These are phyloP conservation scores for Lepilemur ruficaudatus DNA, from an alignment of 2,797 vertebrate species.

Conservation along the genomic window DNA sequence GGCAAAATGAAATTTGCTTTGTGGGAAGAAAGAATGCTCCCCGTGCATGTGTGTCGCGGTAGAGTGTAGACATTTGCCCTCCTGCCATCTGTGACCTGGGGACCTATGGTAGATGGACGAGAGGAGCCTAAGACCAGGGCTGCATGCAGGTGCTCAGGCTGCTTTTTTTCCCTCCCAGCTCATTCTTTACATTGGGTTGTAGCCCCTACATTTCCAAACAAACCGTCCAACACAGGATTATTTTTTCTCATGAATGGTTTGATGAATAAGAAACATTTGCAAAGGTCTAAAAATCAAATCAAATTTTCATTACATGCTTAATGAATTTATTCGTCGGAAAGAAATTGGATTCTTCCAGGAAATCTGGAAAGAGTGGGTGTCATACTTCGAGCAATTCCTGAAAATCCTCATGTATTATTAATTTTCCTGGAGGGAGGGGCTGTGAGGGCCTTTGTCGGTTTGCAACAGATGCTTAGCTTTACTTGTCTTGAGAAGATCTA, in stretches of 20 bases:
- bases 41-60: fast-evolving
- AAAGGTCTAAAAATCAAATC: constrained; percentile 58
- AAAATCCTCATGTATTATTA: constrained; percentile 68
- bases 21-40: neutral
- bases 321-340: constrained; percentile 55
- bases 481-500: neutral
- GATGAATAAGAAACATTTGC: constrained; percentile 61
- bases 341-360: constrained; percentile 63
- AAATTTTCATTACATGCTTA: constrained; percentile 52
- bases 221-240: neutral
- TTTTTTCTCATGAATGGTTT: neutral
- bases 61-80: neutral
- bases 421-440: constrained; percentile 20
- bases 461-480: neutral
- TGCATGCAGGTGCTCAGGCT: neutral
- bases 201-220: neutral
- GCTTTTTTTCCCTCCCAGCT: no score
- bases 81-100: neutral
- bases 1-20: neutral
- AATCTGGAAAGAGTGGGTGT: constrained; percentile 45
- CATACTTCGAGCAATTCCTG: constrained; percentile 69
- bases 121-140: neutral
- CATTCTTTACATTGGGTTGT: neutral
- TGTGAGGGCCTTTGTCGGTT: neutral
- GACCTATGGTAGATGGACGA: fast-evolving